Conservation (phyloP, 2,888 invertebrate genomes). For the Limnephilus auricula region DNA sequence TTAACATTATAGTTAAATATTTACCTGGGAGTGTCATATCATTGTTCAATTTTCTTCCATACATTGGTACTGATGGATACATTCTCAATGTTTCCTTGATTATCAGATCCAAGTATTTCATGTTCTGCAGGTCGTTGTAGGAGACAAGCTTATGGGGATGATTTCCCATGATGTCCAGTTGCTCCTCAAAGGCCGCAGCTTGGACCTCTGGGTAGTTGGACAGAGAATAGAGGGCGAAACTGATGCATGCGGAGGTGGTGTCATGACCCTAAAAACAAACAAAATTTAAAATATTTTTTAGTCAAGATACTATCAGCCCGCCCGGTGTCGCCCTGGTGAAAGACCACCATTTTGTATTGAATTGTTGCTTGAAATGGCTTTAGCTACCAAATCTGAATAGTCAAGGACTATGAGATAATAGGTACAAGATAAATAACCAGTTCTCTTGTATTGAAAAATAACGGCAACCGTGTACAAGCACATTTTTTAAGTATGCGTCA, state of each 20-base stretch:
- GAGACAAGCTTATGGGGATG: slow-evolving; percentile 33
- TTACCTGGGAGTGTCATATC: slow-evolving; percentile 66
- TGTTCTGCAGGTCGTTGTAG: slow-evolving; percentile 64
- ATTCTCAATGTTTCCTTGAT: slow-evolving; percentile 68
- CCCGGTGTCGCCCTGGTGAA: no score
- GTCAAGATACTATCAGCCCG: no score
- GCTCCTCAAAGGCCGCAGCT: slow-evolving; percentile 64
- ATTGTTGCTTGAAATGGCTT: no score
- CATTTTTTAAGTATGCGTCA: background rate
- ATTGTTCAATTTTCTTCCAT: slow-evolving; percentile 66
- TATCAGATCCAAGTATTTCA: slow-evolving; percentile 67
- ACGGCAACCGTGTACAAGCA: no score
- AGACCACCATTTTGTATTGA: no score
- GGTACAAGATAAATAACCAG: no score
- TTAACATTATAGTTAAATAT: background rate
- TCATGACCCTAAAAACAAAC: slow-evolving; percentile 72
- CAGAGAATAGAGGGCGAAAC: slow-evolving; percentile 73
- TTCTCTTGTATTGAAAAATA: no score
- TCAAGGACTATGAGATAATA: no score
- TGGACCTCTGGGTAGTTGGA: slow-evolving; percentile 73
- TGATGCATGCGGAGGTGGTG: slow-evolving; percentile 74
- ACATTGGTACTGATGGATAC: slow-evolving; percentile 68
- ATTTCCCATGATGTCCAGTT: slow-evolving; percentile 50
- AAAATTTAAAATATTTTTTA: background rate
- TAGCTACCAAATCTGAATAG: no score